These are phyloP conservation scores for Strigops habroptila DNA, from an alignment of 2,113 vertebrate genomes.

Conservation along the genomic window DNA sequence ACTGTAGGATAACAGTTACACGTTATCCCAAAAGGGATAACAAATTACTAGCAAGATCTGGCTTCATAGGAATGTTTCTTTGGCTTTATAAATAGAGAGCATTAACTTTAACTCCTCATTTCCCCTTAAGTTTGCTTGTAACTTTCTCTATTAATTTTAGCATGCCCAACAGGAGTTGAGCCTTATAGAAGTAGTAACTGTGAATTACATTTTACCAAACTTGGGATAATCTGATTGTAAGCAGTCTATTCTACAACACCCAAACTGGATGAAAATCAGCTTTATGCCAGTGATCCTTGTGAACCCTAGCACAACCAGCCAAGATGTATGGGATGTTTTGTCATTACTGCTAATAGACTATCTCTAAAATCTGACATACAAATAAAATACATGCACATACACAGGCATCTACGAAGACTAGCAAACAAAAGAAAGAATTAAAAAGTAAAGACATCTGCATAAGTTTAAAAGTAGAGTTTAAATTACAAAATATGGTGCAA, in stretches of 20 bases:
- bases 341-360: background rate
- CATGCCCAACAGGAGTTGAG: accelerated
- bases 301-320: background rate
- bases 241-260: background rate
- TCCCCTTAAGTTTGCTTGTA: background rate
- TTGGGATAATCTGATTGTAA: background rate
- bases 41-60: background rate
- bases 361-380: background rate
- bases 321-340: background rate
- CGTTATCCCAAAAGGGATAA: background rate
- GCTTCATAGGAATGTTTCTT: background rate
- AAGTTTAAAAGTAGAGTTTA: background rate
- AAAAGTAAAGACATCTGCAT: background rate
- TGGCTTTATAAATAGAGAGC: background rate
- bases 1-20: background rate
- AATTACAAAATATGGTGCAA: background rate
- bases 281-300: background rate
- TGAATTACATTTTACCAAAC: background rate
- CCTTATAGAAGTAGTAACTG: background rate
- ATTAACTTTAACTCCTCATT: background rate
- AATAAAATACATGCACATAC: background rate
- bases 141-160: background rate
- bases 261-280: background rate
- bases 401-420: background rate
- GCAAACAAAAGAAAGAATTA: background rate